Evolutionary conservation across 1,140 invertebrate genomes (phyloP), one percentile per base, ranked within the genome.

Genomic region (Drosophila ercepeae): DNA sequence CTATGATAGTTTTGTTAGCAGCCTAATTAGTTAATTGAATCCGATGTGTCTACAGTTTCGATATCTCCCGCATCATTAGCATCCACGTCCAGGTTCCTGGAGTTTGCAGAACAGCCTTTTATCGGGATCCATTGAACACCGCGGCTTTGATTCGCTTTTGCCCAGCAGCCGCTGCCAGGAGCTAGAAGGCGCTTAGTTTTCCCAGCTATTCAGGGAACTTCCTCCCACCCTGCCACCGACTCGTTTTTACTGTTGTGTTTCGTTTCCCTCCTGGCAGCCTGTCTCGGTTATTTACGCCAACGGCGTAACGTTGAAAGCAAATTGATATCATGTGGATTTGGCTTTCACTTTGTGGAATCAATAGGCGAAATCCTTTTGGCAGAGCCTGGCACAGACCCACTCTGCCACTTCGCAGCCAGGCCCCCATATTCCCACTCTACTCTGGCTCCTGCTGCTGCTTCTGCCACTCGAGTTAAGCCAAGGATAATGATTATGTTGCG

Each of bases 311-410:
- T 78, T 88, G 77, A 88, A 88, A 88, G 82, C 82, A 88, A 88
- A 88, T 88, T 88, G 82, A 88, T 88, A 88, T 88, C 84, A 89
- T 88, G 82, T 78, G 82, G 82, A 88, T 88, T 86, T 86, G 77
- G 82, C 77, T 88, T 86, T 88, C 82, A 88, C 82, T 82, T 88
- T 71, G 77, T 50, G 83, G 69, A 75, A 88, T 88, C 82, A 88
- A 88, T 88, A 74, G 77, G 77, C 82, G 74, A 75, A 88, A 88
- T 88, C 82, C 82, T 88, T 83, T 88, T 63, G 58, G 63, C 64
- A 67, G 64, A 45, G 64, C 64, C 64, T 67, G 64, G 64, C 64
- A 68, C 64, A 67, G 48, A 53, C 27, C 46, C 64, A 21, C 60
- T 65, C 60, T 53, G 39, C 49, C 60, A 36, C 74, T 27, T 49